Evolutionary conservation across 1,140 invertebrate species (phyloP), one percentile per base, ranked within the genome.

Genomic region (Drosophila equinoxialis): DNA sequence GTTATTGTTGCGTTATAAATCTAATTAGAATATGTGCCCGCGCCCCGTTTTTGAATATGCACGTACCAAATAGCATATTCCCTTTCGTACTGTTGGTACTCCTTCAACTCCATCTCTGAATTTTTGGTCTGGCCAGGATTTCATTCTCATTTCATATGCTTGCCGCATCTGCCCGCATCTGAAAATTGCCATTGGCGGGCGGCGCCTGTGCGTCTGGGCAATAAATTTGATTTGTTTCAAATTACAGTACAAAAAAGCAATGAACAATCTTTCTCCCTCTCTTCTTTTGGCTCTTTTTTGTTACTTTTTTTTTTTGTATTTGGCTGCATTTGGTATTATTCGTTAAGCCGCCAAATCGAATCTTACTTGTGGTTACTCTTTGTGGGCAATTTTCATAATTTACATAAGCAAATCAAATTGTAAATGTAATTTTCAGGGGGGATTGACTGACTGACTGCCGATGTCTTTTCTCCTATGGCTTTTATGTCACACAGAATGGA

Each of bases 201-300:
- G 77, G 83, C 82, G 82, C 79, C 82, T 65, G 68, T 86, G 79
- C 84, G 83, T 86, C 83, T 86, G 79, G 84, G 84, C 73, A 89
- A 87, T 84, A 87, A 87, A 87, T 89, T 87, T 84, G 84, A 87
- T 87, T 87, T 87, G 84, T 87, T 87, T 87, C 84, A 84, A 87
- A 89, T 86, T 86, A 86, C 83, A 87, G 83, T 64, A 51, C 45
- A 51, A 51, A 60, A 62, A 65, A 68, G 78, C 79, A 79, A 79
- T 79, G 78, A 76, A 83, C 68, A 83, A 82, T 83, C 75, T 77
- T 63, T 39, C 37, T 39, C 2, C 13, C 37, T 39, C 37, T 39
- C 30, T 13, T 39, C 11, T 30, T 42, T 26, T n/a, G 65, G 59
- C 14, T 65, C 41, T 63, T 7, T 23, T 41, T 42, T 51, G 67